These are phyloP conservation scores for Cydia strobilella DNA, from an alignment of 1,140 invertebrate species.

Conservation along the genomic window DNA sequence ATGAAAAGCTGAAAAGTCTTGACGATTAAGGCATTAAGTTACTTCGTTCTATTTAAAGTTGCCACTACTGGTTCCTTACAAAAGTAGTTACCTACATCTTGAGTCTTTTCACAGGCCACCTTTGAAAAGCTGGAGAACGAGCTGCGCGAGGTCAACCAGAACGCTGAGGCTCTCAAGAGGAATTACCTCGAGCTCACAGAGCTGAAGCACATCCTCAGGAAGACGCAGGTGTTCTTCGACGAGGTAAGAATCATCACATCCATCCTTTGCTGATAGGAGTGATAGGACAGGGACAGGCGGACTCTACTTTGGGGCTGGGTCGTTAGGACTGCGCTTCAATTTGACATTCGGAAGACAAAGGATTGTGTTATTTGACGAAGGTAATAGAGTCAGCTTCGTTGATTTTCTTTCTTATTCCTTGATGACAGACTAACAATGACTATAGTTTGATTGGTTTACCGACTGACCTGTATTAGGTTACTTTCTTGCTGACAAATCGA, in stretches of 20 bases:
- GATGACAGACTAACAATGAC: no score
- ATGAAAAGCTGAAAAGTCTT: no score
- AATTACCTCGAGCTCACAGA: constrained; percentile 98
- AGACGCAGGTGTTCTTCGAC: constrained; percentile 98
- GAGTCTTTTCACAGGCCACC: constrained; percentile 85
- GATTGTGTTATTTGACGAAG: no score
- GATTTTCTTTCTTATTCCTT: no score
- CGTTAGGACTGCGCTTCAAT: neutral
- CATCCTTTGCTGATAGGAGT: constrained; percentile 1
- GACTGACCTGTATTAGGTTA: no score
- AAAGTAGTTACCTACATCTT: neutral
- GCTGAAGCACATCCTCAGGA: constrained; percentile 96
- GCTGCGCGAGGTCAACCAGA: constrained; percentile 97
- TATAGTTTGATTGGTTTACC: no score
- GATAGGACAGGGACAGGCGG: neutral
- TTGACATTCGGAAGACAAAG: no score
- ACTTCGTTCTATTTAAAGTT: no score
- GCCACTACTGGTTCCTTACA: no score
- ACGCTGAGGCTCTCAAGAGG: constrained; percentile 97
- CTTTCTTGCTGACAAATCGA: no score
- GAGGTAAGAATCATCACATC: constrained; percentile 87
- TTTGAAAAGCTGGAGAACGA: constrained; percentile 98
- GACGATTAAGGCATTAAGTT: no score
- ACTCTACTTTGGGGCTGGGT: constrained; percentile 1
- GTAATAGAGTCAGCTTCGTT: no score